Evolutionary conservation across 2,797 vertebrate genomes (phyloP).

Genomic region (Trachurus trachurus): DNA sequence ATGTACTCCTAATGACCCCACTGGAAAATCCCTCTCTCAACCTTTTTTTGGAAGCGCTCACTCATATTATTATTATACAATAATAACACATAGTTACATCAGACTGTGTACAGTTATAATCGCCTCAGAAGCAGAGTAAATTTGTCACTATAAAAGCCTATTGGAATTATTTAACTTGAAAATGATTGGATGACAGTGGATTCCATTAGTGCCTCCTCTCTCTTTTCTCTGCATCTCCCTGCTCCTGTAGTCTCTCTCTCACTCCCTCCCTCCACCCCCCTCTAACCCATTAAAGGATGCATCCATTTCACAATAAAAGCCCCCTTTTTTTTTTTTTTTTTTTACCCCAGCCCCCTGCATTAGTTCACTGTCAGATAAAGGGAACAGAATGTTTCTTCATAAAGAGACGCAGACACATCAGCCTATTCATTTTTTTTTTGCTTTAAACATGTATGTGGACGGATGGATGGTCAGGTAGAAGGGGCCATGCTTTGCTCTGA

Average conservation of each 20-base stretch:
- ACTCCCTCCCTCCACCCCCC: neutral
- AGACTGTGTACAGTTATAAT: constrained; percentile 62
- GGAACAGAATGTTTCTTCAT: constrained; percentile 62
- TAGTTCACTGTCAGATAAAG: constrained; percentile 72
- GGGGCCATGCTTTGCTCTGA: constrained; percentile 28
- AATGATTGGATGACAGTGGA: constrained; percentile 71
- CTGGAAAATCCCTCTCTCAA: constrained; percentile 51
- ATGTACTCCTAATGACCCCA: constrained; percentile 59
- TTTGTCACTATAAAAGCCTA: constrained; percentile 63
- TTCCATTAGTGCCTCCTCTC: constrained; percentile 74
- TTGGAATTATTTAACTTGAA: constrained; percentile 71
- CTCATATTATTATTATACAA: constrained; percentile 51
- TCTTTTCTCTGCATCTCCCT: constrained; percentile 49
- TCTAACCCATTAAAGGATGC: constrained; percentile 71
- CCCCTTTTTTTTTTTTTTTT: constrained; percentile 15
- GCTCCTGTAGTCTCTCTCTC: constrained; percentile 24
- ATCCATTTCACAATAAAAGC: constrained; percentile 78
- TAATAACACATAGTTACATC: constrained; percentile 56
- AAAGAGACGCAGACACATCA: constrained; percentile 52
- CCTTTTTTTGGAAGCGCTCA: constrained; percentile 34
- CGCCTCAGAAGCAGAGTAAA: constrained; percentile 56
- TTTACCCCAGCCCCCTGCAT: constrained; percentile 54
- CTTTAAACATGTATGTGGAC: constrained; percentile 69
- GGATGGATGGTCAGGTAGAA: constrained; percentile 63
- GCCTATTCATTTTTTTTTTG: constrained; percentile 61